Base-by-base conservation (phyloP, 2,888 invertebrate species). In the Phragmatobia fuliginosa region DNA sequence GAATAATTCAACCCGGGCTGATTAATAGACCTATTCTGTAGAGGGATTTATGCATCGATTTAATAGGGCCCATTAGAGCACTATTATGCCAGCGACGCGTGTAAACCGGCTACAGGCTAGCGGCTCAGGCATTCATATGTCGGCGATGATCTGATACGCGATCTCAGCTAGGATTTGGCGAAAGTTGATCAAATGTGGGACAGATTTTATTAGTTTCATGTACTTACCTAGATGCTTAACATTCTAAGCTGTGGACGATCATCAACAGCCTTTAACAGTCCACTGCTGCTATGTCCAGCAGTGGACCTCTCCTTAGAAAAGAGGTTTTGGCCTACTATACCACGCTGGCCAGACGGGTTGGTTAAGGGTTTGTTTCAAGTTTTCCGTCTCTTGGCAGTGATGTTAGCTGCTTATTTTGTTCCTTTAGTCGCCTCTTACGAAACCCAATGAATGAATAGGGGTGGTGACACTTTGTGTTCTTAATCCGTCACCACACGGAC, bases 41-140 rank as follows among this genome's bases (percentile, higher is more conserved):
- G 87, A 88, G 85, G 88, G 90, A 92, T 92, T 92, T 91, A 92
- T 90, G 88, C 82, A 79, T 85, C 86, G 87, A 87, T 88, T 89
- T 87, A 90, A 85, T 83, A 78, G 82, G 66, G 76, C 84, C 88
- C 82, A 89, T 90, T 91, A 89, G 83, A 76, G 82, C 69, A 84
- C 83, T 84, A 88, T 89, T 89, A 89, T 84, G 79, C 83, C 76
- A 83, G 82, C 85, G 87, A 86, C 86, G 85, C 85, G 75, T 77
- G 84, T 85, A 82, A 77, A 79, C 83, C 71, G 73, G 70, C 67
- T 68, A 49, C 36, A 25, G 61, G 64, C 62, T 78, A 83, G 82
- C 86, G 84, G 80, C 77, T 75, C 59, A 70, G 68, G 79, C 79
- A 87, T 87, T 87, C 87, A 87, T 80, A 76, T 83, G 87, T 87